Percentiles rank a stretch among this genome's conserved stretches.
Conservation (phyloP, 2,888 invertebrate species). For the Odontocerum albicorne region DNA sequence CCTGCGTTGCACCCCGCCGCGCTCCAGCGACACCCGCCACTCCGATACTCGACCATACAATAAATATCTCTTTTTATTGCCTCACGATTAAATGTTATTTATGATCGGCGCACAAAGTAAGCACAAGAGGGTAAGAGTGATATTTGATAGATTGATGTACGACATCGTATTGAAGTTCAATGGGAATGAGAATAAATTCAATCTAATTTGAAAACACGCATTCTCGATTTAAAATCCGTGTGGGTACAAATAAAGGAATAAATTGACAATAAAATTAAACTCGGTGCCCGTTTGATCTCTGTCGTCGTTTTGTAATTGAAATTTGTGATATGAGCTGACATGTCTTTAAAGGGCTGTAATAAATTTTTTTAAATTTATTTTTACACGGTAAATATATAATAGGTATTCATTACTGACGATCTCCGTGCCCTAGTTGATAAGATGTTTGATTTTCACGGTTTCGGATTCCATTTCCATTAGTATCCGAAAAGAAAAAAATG, state of each 20-base stretch:
- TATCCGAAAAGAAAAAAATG: too few relatives aligned
- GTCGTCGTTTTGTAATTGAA: too few relatives aligned
- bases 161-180: constrained; percentile 16
- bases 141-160: constrained; percentile 32
- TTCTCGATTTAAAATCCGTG: neutral
- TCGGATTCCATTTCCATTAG: too few relatives aligned
- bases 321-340: too few relatives aligned
- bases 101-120: constrained; percentile 17
- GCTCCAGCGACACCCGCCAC: constrained; percentile 16
- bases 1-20: constrained; percentile 5
- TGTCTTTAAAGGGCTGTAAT: too few relatives aligned
- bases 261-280: constrained; percentile 1
- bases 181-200: constrained; percentile 3
- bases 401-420: too few relatives aligned
- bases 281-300: constrained; percentile 6
- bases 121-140: constrained; percentile 11
- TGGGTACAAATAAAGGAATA: constrained; percentile 4
- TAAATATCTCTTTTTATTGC: constrained; percentile 35
- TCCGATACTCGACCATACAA: constrained; percentile 22
- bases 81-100: constrained; percentile 34
- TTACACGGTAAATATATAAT: too few relatives aligned
- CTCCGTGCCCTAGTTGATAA: too few relatives aligned
- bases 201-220: constrained; percentile 6
- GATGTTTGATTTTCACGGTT: too few relatives aligned
- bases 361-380: too few relatives aligned